phyloP scores from a whole-genome alignment of 2,797 vertebrate genomes.

The Cygnus olor region DNA sequence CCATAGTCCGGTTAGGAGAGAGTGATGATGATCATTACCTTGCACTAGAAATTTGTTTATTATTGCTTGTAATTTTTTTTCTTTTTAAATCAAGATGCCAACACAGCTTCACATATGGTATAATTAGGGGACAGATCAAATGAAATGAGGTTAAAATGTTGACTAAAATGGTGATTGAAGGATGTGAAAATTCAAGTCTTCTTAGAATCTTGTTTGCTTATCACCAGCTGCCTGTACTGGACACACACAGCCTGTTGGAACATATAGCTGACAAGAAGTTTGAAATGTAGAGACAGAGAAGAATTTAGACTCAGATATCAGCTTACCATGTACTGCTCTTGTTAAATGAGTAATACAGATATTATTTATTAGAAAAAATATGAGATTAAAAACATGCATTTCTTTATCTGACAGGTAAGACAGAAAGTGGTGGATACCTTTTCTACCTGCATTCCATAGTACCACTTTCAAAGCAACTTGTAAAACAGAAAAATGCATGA shows the following conservation, averaged over 20 bases:
- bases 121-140: background rate
- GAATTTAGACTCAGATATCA: background rate
- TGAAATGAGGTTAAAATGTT: background rate
- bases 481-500: background rate
- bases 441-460: background rate
- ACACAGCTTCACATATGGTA: background rate
- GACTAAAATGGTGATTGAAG: background rate
- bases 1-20: background rate
- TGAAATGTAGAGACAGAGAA: background rate
- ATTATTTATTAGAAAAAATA: background rate
- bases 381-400: background rate
- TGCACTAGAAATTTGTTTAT: background rate
- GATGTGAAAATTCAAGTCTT: background rate
- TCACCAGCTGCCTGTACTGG: background rate
- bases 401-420: background rate
- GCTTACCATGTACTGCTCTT: background rate
- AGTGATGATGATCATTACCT: background rate
- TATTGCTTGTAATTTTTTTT: background rate
- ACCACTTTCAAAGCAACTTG: background rate
- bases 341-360: background rate
- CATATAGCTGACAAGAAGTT: fast-evolving
- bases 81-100: background rate
- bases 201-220: background rate
- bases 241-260: fast-evolving
- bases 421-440: background rate